A percentile compares a stretch with the other conserved stretches of the same genome.
phyloP scores from a whole-genome alignment of 2,888 invertebrate species.

The Campoplex nolae region DNA sequence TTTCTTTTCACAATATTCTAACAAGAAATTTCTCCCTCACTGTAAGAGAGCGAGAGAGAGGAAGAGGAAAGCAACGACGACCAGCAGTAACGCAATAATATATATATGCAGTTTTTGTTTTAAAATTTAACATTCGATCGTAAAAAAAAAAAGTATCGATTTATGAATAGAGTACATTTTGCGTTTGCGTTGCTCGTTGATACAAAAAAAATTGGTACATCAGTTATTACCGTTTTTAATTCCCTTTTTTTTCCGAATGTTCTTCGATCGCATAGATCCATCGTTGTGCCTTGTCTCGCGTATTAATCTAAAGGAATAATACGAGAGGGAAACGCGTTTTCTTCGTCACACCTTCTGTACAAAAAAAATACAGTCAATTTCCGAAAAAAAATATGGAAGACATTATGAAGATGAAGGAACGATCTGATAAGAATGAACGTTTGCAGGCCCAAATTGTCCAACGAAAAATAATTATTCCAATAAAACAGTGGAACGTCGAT shows the following conservation, averaged over 20 bases:
- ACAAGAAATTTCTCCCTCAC: constrained; percentile 1
- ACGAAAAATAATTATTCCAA: constrained; percentile 65
- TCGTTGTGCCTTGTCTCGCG: neutral
- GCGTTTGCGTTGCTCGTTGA: neutral
- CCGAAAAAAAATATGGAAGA: constrained; percentile 57
- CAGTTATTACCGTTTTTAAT: neutral
- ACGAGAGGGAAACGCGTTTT: neutral
- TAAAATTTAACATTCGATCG: constrained; percentile 53
- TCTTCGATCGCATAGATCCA: neutral
- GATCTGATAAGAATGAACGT: constrained; percentile 20
- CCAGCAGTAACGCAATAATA: neutral
- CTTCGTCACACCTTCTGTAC: neutral
- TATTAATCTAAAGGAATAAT: neutral
- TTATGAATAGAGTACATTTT: constrained; percentile 15
- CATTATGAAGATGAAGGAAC: constrained; percentile 46
- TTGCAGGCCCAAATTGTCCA: constrained; percentile 7
- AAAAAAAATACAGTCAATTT: neutral
- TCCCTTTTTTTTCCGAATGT: neutral
- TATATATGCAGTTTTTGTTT: constrained; percentile 7
- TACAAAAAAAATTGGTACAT: constrained; percentile 8
- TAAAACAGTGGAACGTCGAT: constrained; percentile 75
- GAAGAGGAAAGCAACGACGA: neutral
- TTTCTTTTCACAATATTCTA: neutral
- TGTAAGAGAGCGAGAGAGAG: neutral
- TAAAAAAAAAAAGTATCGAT: constrained; percentile 9